Base-by-base conservation (phyloP, 1,140 invertebrate genomes). In the Ptiloglossa arizonensis region DNA sequence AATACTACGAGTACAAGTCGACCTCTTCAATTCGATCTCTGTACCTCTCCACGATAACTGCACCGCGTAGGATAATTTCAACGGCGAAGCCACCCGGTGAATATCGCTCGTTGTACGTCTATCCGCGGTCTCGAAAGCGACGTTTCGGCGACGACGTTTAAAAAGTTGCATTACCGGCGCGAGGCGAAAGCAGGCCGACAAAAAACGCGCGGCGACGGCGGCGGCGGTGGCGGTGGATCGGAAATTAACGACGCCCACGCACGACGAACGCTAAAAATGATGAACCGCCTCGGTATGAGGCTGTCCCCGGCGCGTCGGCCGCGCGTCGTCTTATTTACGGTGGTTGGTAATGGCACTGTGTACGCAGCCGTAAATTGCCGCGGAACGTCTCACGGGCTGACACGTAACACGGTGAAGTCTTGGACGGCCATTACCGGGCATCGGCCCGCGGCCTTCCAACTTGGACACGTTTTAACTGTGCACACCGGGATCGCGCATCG, bases 391-490 rank as follows among this genome's bases (percentile, higher is more conserved):
- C 75, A 54, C 70, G 67, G 59, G 73, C 85, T 87, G 86, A 87
- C 86, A 86, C 80, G 86, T 87, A 86, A 87, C 86, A 85, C 82
- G 82, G 77, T 82, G 76, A 78, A 71, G 80, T 57, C 69, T 60
- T 68, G 79, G 68, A 69, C 70, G 79, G 80, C 87, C 86, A 87
- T 89, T 87, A 87, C 81, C 22, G 86, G 82, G 68, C 83, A 89
- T 81, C 83, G 81, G 77, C 82, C 82, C 80, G 84, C 85, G 82
- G 80, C 86, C 82, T 87, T 88, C 83, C 81, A 85, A 78, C 85
- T 83, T 52, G 82, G 48, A 79, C 80, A 82, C 82, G 71, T 83
- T 84, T 85, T 82, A 86, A 88, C 81, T 80, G 38, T 41, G 48
- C 54, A 57, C 76, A 32, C 60, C 75, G 79, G 83, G 86, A 78